Evolutionary conservation across 2,797 vertebrate species (phyloP), one percentile per base, ranked within the genome.

Genomic region (Alectoris magna): DNA sequence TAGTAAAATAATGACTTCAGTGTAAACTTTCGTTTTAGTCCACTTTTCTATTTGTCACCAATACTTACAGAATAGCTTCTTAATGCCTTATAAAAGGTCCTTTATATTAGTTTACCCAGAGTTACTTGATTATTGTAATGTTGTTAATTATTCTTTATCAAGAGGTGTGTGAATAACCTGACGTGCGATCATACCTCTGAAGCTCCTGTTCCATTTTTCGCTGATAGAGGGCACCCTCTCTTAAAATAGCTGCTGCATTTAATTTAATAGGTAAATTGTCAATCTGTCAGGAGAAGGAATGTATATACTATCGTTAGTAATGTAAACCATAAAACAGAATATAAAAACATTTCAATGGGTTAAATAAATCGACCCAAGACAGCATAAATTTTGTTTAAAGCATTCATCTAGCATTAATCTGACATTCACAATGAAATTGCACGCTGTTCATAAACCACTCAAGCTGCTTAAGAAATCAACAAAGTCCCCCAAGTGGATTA

Each of bases 161-260:
- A 82, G 34, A 23, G 46, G 68, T 59, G 38, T 80, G 68, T 56
- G 71, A 81, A 27, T 34, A 84, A 27, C 43, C 48, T 24, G 70
- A 44, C 44, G 26, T 0, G 0, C 21, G 46, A 22, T 39, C 34
- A 3, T 96, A 99, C 99, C 98, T 99, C 86, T 97, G 97, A 49
- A 99, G 94, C 81, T 99, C 98, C 64, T 98, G 96, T 92, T 99
- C 98, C 95, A 98, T 93, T 95, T 98, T 97, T 34, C 97, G 98
- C 87, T 98, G 97, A 94, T 98, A 98, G n/a, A 99, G 96, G 44
- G 98, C 98, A 60, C 97, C 97, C 91, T 98, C 98, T 70, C 99
- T 98, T 90, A 99, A 96, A 93, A 99, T 98, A 81, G 98, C 97
- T 4, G 99, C 98, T 7, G 98, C 97, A 94, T 99, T 99, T 91